Base-by-base conservation (phyloP, 2,797 vertebrate species). In the Nyctalus aviator region DNA sequence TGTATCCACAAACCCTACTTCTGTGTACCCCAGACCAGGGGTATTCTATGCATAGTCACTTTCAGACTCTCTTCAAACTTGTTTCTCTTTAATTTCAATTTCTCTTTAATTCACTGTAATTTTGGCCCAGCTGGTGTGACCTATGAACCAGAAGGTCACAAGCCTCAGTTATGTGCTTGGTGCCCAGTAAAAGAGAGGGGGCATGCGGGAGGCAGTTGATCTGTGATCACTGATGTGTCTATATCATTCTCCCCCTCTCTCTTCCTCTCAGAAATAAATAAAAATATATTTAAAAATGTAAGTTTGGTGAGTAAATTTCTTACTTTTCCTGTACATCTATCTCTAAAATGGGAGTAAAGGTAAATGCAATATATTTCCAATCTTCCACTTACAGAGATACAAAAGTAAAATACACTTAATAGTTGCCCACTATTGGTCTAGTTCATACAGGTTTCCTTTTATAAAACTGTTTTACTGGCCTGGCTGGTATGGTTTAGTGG, bases 371-470 rank as follows among this genome's bases (percentile, higher is more conserved):
- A 20, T 30, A 44, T 87, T 86, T 84, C 4, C 32, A 64, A 6
- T 53, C 46, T 48, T 59, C 17, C 4, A 57, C 37, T 64, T 78
- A 48, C 32, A 20, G 50, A 55, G 20, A 64, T 73, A 59, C 15
- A 91, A 82, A 90, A 82, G 64, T 76, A 76, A 95, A 85, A 85
- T 93, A 68, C 5, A 41, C 35, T 57, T 78, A 32, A 32, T 6
- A 46, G 78, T 78, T 94, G 7, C 21, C 35, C 53, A 73, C 13
- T 35, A 48, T 30, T 53, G n/a, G 32, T 86, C 57, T 79, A 57
- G 14, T 79, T 89, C 68, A 57, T 50, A 37, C 37, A 37, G 30
- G 25, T 83, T 90, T 88, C 21, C 50, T 55, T 62, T 87, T 50
- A 91, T 90, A 91, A 77, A 85, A 41, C 20, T 59, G 8, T 85